These are phyloP conservation scores for Gallinago nigripennis DNA, from an alignment of 2,797 vertebrate species.

Conservation along the genomic window DNA sequence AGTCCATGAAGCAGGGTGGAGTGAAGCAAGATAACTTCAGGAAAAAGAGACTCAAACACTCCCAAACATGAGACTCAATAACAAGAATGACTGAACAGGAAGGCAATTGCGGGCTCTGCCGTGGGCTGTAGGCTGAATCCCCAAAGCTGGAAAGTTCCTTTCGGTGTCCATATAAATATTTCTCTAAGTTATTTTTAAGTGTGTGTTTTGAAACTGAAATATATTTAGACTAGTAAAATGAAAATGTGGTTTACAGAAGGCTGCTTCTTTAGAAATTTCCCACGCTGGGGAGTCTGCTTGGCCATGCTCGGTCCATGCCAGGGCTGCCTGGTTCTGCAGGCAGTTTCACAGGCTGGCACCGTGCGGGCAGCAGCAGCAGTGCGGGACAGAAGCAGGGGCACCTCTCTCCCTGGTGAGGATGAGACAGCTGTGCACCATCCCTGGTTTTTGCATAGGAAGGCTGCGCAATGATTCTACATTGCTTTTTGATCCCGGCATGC, in stretches of 20 bases:
- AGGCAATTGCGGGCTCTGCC: constrained; percentile 13
- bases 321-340: neutral
- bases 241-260: constrained; percentile 58
- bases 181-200: constrained; percentile 71
- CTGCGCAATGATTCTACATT: neutral
- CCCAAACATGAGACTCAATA: constrained; percentile 36
- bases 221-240: constrained; percentile 68
- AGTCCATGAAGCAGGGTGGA: constrained; percentile 31
- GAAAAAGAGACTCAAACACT: constrained; percentile 44
- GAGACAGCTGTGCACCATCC: neutral
- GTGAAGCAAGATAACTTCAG: constrained; percentile 36
- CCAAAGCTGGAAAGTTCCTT: constrained; percentile 57
- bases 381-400: neutral
- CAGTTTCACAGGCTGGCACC: neutral
- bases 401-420: neutral
- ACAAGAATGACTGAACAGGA: constrained; percentile 41
- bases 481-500: neutral
- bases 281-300: constrained; percentile 37
- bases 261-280: constrained; percentile 60
- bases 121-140: constrained; percentile 22
- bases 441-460: neutral
- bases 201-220: constrained; percentile 64
- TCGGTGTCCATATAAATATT: constrained; percentile 57
- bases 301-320: neutral
- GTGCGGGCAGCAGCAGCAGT: accelerated